Conservation (phyloP, 2,888 invertebrate genomes). For the Nomada ruficornis region DNA sequence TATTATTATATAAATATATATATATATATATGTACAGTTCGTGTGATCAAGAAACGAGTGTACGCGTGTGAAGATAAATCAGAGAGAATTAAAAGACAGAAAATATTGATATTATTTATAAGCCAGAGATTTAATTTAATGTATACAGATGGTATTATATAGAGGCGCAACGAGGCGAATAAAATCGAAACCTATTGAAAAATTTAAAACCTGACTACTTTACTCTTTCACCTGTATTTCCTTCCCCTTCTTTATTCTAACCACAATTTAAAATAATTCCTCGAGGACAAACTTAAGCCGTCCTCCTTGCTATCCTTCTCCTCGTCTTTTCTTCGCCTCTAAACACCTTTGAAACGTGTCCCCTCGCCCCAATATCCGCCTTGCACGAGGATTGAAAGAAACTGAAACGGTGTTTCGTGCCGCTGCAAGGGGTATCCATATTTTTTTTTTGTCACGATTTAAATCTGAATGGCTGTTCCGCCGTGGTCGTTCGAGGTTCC, state of each 20-base stretch:
- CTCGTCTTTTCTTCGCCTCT: neutral
- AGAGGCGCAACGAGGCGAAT: conserved; percentile 73
- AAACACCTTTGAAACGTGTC: conserved; percentile 9
- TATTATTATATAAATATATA: conserved; percentile 38
- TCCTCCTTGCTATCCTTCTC: too few relatives aligned
- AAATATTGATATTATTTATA: conserved; percentile 79
- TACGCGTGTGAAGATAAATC: conserved; percentile 17
- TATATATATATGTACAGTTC: conserved; percentile 30
- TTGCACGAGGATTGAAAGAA: conserved; percentile 49
- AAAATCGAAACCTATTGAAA: conserved; percentile 73
- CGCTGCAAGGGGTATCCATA: conserved; percentile 78
- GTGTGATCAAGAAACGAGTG: neutral
- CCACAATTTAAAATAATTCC: neutral
- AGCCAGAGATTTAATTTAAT: conserved; percentile 81
- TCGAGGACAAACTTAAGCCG: neutral
- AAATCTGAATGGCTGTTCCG: conserved; percentile 82
- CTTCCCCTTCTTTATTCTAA: neutral
- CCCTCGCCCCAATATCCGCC: conserved; percentile 43
- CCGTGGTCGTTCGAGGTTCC: conserved; percentile 76
- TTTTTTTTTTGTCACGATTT: conserved; percentile 80
- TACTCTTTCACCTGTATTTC: neutral
- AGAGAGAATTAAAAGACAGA: conserved; percentile 69
- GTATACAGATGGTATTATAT: conserved; percentile 79
- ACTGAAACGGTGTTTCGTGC: conserved; percentile 77
- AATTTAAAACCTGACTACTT: conserved; percentile 7